Evolutionary conservation across 2,797 vertebrate genomes (phyloP), one percentile per base, ranked within the genome.

Genomic region (Phrynocephalus vlangalii): DNA sequence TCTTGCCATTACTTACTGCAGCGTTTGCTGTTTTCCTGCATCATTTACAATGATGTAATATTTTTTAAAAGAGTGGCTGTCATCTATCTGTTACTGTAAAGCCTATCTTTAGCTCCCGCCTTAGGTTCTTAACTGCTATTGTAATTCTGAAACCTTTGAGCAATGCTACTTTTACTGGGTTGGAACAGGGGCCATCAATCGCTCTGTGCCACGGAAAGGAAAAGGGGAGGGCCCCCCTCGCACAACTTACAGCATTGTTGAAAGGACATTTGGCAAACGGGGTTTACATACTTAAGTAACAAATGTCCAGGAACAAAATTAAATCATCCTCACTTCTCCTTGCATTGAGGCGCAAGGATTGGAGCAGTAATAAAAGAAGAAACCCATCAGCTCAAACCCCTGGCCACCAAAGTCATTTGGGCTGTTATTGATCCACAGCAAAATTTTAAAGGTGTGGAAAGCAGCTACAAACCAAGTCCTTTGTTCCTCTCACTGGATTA

Each of bases 291-390:
- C 50, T 22, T 26, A 50, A 75, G 20, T 88, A 91, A 91, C 81
- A 85, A 86, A 48, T 0, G 0, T 38, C 79, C 67, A 76, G 68
- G 67, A 93, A 28, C 87, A 33, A 89, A 90, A 91, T 84, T 83
- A 85, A 91, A 91, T 93, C 76, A 89, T 67, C 79, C 33, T 86
- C 63, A 82, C 76, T 86, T 83, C 89, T 84, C 48, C 26, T 70
- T 85, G 70, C 1, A 0, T 76, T n/a, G 52, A 63, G 92, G 87
- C 33, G n/a, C 85, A 90, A 82, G 20, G 92, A 73, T 50, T 89
- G 83, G 94, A 94, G 76, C 16, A 0, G 30, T 89, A 94, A 94
- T 92, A 92, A 94, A 92, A 33, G 87, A 93, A 87, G 86, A 90
- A 79, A 89, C 68, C 90, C 86, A 80, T 83, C 48, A 86, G 81